Evolutionary conservation across 2,888 invertebrate genomes (phyloP).

Genomic region (Cacoxenus indagator): DNA sequence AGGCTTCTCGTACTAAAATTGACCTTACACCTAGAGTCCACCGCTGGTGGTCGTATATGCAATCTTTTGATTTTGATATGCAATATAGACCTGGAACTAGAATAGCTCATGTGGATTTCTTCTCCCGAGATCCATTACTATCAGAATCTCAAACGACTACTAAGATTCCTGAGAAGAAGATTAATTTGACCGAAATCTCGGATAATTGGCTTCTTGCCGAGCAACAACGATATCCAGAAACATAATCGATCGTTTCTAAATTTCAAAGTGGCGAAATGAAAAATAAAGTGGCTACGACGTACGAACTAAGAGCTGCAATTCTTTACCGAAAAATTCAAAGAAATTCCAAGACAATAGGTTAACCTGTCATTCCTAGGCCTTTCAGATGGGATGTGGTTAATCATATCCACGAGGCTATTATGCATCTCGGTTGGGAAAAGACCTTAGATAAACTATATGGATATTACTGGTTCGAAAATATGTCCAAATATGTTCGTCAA

Average conservation of each 20-base stretch:
- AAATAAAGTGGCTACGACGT: conserved; percentile 19
- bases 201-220: conserved; percentile 20
- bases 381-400: conserved; percentile 33
- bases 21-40: no score
- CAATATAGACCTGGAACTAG: neutral
- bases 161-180: neutral
- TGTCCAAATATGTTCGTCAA: no score
- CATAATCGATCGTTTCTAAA: neutral
- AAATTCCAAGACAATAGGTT: conserved; percentile 29
- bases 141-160: neutral
- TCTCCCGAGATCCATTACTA: no score
- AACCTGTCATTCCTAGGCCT: conserved; percentile 30
- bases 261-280: neutral
- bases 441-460: conserved; percentile 34
- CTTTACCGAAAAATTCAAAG: conserved; percentile 32
- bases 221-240: conserved; percentile 16
- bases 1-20: conserved; percentile 18
- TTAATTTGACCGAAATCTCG: conserved; percentile 18
- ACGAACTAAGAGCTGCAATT: conserved; percentile 23
- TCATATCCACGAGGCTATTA: conserved; percentile 23
- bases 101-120: no score
- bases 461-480: neutral
- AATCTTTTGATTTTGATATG: neutral
- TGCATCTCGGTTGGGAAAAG: conserved; percentile 25
- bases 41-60: neutral